These are phyloP conservation scores for Meghimatium bilineatum DNA, from an alignment of 2,888 invertebrate species.

Conservation along the genomic window DNA sequence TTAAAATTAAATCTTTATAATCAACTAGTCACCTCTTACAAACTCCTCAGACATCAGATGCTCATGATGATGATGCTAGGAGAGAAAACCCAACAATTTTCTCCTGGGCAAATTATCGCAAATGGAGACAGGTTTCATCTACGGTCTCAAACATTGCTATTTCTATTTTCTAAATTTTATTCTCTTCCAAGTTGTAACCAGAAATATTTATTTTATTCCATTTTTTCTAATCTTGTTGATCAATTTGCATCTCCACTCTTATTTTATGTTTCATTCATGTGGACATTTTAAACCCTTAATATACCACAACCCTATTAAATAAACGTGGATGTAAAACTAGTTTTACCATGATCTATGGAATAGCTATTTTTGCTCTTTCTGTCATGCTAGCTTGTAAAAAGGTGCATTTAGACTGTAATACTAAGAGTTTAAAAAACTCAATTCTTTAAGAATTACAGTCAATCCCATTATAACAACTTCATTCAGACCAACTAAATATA, in stretches of 20 bases:
- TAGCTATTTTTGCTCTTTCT: no score
- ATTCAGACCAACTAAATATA: no score
- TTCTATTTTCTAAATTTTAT: background rate
- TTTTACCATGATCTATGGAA: no score
- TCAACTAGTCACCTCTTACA: background rate
- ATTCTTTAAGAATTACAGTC: no score
- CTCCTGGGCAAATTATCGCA: slow-evolving; percentile 42
- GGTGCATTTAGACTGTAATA: no score
- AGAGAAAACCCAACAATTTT: slow-evolving; percentile 38
- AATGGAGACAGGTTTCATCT: slow-evolving; percentile 47
- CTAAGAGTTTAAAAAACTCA: no score
- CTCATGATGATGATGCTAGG: slow-evolving; percentile 8
- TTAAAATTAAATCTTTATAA: background rate
- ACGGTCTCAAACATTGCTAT: slow-evolving; percentile 22
- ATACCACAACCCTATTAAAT: no score
- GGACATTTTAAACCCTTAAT: background rate
- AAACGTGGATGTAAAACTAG: no score
- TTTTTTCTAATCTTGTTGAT: background rate
- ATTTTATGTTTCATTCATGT: background rate
- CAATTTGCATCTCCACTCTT: background rate
- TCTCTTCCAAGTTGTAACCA: background rate
- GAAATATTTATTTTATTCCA: background rate
- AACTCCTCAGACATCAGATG: slow-evolving; percentile 11
- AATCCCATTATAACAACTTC: no score
- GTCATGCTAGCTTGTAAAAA: no score